Evolutionary conservation across 2,797 vertebrate species (phyloP), one percentile per base, ranked within the genome.

Genomic region (Valencia hispanica): DNA sequence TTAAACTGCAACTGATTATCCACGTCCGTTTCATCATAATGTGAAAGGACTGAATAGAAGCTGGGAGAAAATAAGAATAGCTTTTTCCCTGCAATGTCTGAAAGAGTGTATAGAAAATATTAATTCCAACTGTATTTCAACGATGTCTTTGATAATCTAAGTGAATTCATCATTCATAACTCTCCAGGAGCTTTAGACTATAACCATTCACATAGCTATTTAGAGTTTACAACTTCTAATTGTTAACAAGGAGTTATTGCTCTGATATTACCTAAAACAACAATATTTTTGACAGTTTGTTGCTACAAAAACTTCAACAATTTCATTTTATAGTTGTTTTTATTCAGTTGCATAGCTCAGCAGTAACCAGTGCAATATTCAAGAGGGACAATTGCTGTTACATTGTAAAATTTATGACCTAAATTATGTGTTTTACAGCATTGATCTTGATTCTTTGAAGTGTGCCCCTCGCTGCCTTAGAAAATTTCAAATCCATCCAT

Each of bases 91-190:
- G n/a, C 25, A 72, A 36, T 14, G 34, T 10, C 25, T 72, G n/a
- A 68, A 68, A 32, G 48, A 32, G 39, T 65, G 61, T n/a, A 12
- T 73, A 41, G 53, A 36, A 57, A 57, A 71, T 50, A 73, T 70
- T 61, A 63, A 69, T 75, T 66, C 75, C 39, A 77, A 61, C 53
- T 70, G 55, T 27, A 51, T 70, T 75, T 86, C 47, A 74, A 76
- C 45, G 59, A 50, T 48, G 25, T 74, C n/a, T 66, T 3, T 50
- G 27, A 73, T 76, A n/a, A 80, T 71, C 18, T 50, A 10, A 2
- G 14, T 12, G 39, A 5, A 36, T 68, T 78, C 18, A 68, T 71
- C 47, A 53, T 45, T 75, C 45, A 51, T 12, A 59, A 34, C 2
- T 73, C 20, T 30, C 30, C 11, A 14, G 3, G 41, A n/a, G 14